Evolutionary conservation across 2,797 vertebrate species (phyloP).

Genomic region (Thaleichthys pacificus): DNA sequence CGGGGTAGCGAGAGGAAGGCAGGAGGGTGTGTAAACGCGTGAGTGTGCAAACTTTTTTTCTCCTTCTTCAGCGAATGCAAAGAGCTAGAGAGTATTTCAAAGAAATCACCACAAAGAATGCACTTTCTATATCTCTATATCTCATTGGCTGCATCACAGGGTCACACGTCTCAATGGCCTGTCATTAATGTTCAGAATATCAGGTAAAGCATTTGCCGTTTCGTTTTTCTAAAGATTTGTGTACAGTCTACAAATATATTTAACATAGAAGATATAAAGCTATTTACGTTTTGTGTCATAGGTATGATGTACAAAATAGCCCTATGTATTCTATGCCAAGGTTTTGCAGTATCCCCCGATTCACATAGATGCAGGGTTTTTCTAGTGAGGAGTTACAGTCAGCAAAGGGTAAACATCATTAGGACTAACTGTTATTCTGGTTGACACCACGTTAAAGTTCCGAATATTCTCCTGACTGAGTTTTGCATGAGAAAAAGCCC

Average conservation of each 20-base stretch:
- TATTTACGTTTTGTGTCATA: conserved; percentile 80
- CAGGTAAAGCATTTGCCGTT: conserved; percentile 75
- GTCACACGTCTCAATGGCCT: conserved; percentile 68
- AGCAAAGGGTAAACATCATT: conserved; percentile 27
- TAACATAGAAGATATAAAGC: conserved; percentile 79
- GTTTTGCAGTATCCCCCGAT: conserved; percentile 74
- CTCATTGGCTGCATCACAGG: conserved; percentile 75
- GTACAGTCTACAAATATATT: conserved; percentile 79
- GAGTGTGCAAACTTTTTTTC: conserved; percentile 45
- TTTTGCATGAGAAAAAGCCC: conserved; percentile 67
- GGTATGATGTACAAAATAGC: conserved; percentile 74
- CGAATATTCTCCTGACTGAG: conserved; percentile 50
- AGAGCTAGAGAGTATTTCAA: conserved; percentile 67
- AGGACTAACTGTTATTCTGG: conserved; percentile 46
- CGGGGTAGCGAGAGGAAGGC: conserved; percentile 71
- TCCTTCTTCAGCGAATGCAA: conserved; percentile 54
- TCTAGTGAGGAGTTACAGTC: conserved; percentile 54
- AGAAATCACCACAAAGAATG: conserved; percentile 77
- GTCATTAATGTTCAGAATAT: conserved; percentile 58
- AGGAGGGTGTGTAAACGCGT: conserved; percentile 60
- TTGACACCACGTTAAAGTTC: conserved; percentile 46
- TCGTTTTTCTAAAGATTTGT: conserved; percentile 72
- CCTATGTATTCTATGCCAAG: conserved; percentile 76
- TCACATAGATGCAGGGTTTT: conserved; percentile 66
- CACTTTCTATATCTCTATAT: conserved; percentile 78